Percentiles rank a stretch among this genome's conserved stretches.
Conservation (phyloP, 2,113 vertebrate species). For the Poicephalus meyeri region DNA sequence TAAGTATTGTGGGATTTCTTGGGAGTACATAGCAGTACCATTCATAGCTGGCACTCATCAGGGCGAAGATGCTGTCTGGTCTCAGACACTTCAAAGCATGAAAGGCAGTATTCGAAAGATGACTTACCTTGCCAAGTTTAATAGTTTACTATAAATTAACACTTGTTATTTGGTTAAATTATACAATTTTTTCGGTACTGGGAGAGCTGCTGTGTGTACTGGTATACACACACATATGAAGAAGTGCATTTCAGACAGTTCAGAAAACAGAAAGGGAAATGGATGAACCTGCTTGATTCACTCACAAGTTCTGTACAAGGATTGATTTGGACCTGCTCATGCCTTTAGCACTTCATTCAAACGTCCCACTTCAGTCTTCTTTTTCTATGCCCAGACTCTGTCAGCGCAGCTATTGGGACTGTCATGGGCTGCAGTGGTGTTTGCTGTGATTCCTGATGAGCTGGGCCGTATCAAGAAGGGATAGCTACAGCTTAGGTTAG, state of each 20-base stretch:
- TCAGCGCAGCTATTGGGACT: background rate
- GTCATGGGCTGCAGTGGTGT: background rate
- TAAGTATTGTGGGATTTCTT: background rate
- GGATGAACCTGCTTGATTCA: background rate
- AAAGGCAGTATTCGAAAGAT: background rate
- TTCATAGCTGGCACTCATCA: background rate
- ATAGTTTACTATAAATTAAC: background rate
- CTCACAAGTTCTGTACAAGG: background rate
- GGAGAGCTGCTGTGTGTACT: background rate
- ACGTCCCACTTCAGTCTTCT: background rate
- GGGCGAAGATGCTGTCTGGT: background rate
- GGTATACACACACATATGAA: background rate
- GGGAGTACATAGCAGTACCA: background rate
- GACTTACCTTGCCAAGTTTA: background rate
- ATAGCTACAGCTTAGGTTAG: background rate
- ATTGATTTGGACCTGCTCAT: background rate
- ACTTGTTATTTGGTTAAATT: background rate
- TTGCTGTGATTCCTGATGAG: background rate
- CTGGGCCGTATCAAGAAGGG: background rate
- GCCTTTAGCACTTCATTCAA: background rate
- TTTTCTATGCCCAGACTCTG: background rate
- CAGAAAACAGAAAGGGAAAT: background rate
- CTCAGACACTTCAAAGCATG: background rate
- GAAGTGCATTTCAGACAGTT: background rate
- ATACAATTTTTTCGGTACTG: background rate